Conservation (phyloP, 2,888 invertebrate genomes). For the Tetragnatha montana region DNA sequence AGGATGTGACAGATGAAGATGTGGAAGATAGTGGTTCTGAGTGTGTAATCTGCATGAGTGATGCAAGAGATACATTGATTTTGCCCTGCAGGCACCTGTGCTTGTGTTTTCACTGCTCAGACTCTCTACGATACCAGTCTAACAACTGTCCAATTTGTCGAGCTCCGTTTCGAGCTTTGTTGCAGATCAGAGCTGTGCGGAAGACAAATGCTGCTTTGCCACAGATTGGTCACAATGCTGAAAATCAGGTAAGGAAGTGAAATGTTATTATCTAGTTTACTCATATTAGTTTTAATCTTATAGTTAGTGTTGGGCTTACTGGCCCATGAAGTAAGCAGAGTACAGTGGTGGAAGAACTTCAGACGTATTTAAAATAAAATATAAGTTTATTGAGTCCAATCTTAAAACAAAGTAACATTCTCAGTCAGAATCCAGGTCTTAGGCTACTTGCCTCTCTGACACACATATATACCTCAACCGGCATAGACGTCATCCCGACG, state of each 20-base stretch:
- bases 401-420: too few relatives aligned
- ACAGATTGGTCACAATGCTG: slow-evolving; percentile 63
- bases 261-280: neutral
- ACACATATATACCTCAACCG: too few relatives aligned
- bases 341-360: too few relatives aligned
- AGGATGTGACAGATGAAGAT: slow-evolving; percentile 82
- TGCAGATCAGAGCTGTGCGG: slow-evolving; percentile 95
- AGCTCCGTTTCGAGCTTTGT: slow-evolving; percentile 96
- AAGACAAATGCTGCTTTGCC: slow-evolving; percentile 76
- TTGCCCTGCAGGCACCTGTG: slow-evolving; percentile 97
- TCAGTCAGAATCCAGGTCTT: too few relatives aligned
- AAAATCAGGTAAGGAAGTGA: slow-evolving; percentile 60
- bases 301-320: too few relatives aligned
- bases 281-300: neutral
- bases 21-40: slow-evolving; percentile 96
- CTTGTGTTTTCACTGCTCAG: slow-evolving; percentile 97
- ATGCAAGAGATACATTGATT: slow-evolving; percentile 96
- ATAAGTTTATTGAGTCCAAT: too few relatives aligned
- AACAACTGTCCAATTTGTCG: slow-evolving; percentile 99
- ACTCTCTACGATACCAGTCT: slow-evolving; percentile 96
- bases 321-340: too few relatives aligned
- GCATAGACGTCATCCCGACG: too few relatives aligned
- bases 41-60: slow-evolving; percentile 99
- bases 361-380: too few relatives aligned
- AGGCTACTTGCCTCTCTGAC: too few relatives aligned